phyloP scores from a whole-genome alignment of 35 echinoderm and acorn worm species.

The Nesometra sesokonis region DNA sequence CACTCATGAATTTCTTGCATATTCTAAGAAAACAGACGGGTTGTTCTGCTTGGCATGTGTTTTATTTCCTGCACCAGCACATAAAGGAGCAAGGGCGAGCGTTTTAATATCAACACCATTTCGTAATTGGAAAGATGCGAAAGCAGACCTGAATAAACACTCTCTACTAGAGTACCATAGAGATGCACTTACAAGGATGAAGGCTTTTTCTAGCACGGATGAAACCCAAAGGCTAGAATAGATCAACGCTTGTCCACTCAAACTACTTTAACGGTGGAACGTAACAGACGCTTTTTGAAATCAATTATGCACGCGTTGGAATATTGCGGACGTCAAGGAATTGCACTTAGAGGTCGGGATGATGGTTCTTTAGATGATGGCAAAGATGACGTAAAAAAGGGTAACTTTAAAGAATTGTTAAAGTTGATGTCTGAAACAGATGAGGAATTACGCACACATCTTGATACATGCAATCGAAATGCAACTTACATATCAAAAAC shows the following conservation, averaged over 20 bases:
- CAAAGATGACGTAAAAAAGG: constrained; percentile 9
- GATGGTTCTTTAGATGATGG: not conserved
- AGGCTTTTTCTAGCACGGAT: constrained; percentile 1
- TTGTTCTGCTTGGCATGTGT: constrained; percentile 11
- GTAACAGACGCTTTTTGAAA: constrained; percentile 20
- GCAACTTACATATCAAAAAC: constrained; percentile 52
- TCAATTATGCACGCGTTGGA: constrained; percentile 33
- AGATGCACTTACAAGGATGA: not conserved
- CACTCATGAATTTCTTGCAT: not conserved
- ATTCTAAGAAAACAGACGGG: constrained; percentile 20
- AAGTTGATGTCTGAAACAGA: constrained; percentile 22
- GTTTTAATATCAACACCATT: not conserved
- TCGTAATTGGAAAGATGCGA: constrained; percentile 30
- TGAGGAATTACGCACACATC: not conserved
- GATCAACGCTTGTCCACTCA: not conserved
- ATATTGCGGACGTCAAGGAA: constrained; percentile 43
- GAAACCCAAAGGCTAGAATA: constrained; percentile 6
- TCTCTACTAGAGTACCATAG: constrained; percentile 12
- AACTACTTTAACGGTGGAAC: not conserved
- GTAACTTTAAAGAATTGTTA: constrained; percentile 56
- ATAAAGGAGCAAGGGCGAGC: not conserved
- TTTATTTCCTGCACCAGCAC: constrained; percentile 2
- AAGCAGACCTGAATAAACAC: constrained; percentile 1
- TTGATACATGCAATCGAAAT: constrained; percentile 23
- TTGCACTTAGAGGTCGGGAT: constrained; percentile 40